phyloP scores from a whole-genome alignment of 2,797 vertebrate species.

The Poeciliopsis paucimaculata region DNA sequence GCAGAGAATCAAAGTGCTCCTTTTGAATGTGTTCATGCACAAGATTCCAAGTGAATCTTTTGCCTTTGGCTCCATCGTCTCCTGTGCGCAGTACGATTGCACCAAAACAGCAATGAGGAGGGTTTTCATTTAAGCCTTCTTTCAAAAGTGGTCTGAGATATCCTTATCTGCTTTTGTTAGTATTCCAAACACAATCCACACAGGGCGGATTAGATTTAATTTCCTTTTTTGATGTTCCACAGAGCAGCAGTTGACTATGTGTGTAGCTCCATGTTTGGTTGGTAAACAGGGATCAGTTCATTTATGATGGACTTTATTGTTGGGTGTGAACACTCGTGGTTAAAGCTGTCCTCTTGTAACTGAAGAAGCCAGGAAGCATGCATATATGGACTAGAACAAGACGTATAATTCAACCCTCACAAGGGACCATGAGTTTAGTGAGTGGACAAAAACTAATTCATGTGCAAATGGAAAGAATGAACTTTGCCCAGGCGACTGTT shows the following conservation, averaged over 20 bases:
- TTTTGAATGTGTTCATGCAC: not conserved
- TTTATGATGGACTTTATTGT: not conserved
- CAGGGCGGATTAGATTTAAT: not conserved
- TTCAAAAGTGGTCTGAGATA: not conserved
- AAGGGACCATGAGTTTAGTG: not conserved
- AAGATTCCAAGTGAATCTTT: not conserved
- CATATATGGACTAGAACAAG: not conserved
- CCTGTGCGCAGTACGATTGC: not conserved
- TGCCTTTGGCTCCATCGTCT: not conserved
- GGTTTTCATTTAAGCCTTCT: not conserved
- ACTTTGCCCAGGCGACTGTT: not conserved
- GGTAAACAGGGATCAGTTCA: not conserved
- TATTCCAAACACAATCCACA: not conserved
- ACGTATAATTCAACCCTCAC: not conserved
- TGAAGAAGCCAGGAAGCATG: not conserved
- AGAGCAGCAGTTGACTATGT: not conserved
- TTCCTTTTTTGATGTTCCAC: not conserved
- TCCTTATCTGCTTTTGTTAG: not conserved
- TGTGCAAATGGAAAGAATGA: not conserved
- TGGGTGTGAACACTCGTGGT: not conserved
- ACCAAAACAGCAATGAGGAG: not conserved
- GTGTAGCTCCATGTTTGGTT: not conserved
- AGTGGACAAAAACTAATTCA: not conserved
- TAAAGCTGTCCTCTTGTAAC: not conserved
- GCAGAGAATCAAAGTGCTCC: not conserved